Evolutionary conservation across 1,140 invertebrate species (phyloP), one percentile per base, ranked within the genome.

Genomic region (Drosophila repletoides): DNA sequence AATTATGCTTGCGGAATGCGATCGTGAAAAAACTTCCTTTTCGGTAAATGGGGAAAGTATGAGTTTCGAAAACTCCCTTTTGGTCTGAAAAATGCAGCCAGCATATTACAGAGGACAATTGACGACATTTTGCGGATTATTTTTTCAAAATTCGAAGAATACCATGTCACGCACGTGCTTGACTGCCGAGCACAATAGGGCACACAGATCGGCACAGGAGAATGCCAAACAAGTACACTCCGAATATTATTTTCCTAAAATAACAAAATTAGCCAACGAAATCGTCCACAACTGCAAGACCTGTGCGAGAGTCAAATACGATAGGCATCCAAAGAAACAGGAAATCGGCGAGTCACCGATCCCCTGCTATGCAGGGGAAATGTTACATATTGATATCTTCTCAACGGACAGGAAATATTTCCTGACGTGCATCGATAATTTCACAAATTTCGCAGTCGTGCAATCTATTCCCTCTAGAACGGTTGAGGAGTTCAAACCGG

Each of bases 101-200:
- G n/a, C n/a, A n/a, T n/a, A n/a, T n/a, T n/a, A n/a, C n/a, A n/a
- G n/a, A n/a, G n/a, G n/a, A n/a, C 34, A 0, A 38, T 38, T 5
- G 34, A 38, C 9, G 34, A 38, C 0, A 9, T 38, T 5, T 0
- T 38, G 2, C 34, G 15, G 1, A 40, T 40, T 6, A 40, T 40
- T 9, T 40, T 40, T 17, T 40, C 36, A 9, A 9, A 21, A 4
- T 6, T n/a, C 36, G 9, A 21, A 7, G 6, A 7, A 3, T 0
- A 15, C 3, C 36, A 10, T 17, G 15, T 40, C 0, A 21, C 9
- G 7, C 36, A 40, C n/a, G 36, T 40, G 2, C n/a, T n/a, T n/a
- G n/a, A n/a, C n/a, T n/a, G n/a, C n/a, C n/a, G 48, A 51, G 21
- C 33, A 51, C 12, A 51, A 51, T 10, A 14, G 31, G n/a, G 31